Evolutionary conservation across 2,113 vertebrate genomes (phyloP).

Genomic region (Daboia siamensis): DNA sequence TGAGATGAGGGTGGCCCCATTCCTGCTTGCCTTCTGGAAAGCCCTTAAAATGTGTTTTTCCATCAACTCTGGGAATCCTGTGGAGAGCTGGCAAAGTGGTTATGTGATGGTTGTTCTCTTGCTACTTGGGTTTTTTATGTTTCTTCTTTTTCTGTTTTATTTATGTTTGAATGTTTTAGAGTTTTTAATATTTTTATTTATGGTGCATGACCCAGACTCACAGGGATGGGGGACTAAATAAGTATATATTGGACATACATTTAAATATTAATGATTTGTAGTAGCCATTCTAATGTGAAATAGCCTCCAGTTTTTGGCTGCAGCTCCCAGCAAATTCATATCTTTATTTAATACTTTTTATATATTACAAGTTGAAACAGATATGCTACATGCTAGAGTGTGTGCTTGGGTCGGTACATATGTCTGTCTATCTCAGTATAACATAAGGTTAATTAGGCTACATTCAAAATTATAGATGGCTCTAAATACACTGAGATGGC

Average conservation of each 20-base stretch:
- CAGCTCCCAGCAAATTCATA: not conserved
- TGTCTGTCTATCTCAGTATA: not conserved
- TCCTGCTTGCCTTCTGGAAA: not conserved
- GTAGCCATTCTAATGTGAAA: not conserved
- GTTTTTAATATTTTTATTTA: not conserved
- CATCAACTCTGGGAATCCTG: not conserved
- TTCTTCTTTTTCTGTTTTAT: not conserved
- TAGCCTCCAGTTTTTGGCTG: not conserved
- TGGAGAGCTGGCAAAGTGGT: not conserved
- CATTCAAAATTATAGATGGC: not conserved
- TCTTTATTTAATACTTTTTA: not conserved
- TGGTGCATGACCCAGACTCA: not conserved
- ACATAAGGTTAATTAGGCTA: not conserved
- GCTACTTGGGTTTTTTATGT: not conserved
- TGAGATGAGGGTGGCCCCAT: not conserved
- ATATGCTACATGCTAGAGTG: not conserved
- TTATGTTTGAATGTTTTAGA: not conserved
- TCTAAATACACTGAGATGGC: not conserved
- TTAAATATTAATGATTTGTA: not conserved
- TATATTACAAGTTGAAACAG: not conserved
- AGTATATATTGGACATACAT: not conserved
- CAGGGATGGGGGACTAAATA: not conserved
- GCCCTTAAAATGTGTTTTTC: not conserved
- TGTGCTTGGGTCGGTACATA: not conserved
- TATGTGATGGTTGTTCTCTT: not conserved